Conservation (phyloP, 2,113 vertebrate species). For the Rissa tridactyla region DNA sequence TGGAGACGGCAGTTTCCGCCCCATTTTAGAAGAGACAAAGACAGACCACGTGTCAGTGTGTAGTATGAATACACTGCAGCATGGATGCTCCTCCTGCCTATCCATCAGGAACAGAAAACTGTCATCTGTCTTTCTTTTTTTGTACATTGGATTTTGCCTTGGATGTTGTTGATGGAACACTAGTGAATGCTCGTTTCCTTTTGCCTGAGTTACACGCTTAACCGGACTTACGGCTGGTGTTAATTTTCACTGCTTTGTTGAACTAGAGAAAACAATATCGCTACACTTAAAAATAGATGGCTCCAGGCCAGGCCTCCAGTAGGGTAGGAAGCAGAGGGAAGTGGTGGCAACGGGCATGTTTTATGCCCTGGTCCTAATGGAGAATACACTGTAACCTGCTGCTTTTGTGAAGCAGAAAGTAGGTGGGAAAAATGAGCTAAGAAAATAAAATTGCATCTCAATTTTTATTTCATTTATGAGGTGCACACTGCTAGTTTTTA, state of each 20-base stretch:
- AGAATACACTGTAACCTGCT: not conserved
- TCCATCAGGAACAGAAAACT: not conserved
- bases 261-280: not conserved
- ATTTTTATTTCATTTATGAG: not conserved
- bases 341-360: not conserved
- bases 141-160: not conserved
- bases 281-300: not conserved
- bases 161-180: not conserved
- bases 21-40: not conserved
- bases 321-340: not conserved
- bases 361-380: not conserved
- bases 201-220: fast-evolving
- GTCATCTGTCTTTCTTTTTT: not conserved
- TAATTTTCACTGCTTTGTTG: not conserved
- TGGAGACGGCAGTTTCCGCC: not conserved
- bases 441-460: not conserved
- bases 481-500: not conserved
- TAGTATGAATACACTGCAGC: not conserved
- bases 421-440: not conserved
- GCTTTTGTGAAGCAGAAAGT: not conserved
- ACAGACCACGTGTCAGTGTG: fast-evolving
- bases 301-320: not conserved
- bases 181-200: not conserved
- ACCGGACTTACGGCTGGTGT: not conserved
- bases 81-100: not conserved